These are phyloP conservation scores for Orientallactaga bullata DNA, from an alignment of 2,113 vertebrate species.

Conservation along the genomic window DNA sequence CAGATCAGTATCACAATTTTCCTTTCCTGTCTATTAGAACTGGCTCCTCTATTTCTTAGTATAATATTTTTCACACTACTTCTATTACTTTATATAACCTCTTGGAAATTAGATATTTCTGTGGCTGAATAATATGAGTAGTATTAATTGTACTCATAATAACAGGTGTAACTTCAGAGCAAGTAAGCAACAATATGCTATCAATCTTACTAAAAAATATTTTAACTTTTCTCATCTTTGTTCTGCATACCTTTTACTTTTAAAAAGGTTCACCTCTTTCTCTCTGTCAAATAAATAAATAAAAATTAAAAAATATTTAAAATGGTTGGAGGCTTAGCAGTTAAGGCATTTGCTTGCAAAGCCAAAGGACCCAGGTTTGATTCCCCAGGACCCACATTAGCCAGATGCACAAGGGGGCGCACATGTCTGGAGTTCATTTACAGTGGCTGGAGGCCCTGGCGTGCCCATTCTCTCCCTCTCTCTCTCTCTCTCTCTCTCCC, in stretches of 20 bases:
- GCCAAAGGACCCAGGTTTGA: too few species aligned
- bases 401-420: too few species aligned
- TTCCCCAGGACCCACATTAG: too few species aligned
- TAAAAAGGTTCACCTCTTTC: slow-evolving; percentile 47
- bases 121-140: slow-evolving; percentile 71
- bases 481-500: too few species aligned
- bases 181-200: slow-evolving; percentile 63
- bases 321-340: too few species aligned
- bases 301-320: too few species aligned
- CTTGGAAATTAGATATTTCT: slow-evolving; percentile 78
- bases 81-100: slow-evolving; percentile 77
- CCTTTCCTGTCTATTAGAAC: slow-evolving; percentile 59
- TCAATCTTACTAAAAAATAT: slow-evolving; percentile 40
- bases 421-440: too few species aligned
- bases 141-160: slow-evolving; percentile 80
- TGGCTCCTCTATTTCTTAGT: slow-evolving; percentile 45
- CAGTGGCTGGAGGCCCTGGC: too few species aligned
- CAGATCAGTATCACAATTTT: slow-evolving; percentile 49
- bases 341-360: too few species aligned
- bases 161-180: slow-evolving; percentile 74
- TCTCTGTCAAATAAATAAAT: too few species aligned
- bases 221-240: slow-evolving; percentile 56
- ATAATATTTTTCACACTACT: slow-evolving; percentile 65
- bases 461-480: too few species aligned
- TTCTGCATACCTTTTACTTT: slow-evolving; percentile 25